Base-by-base conservation (phyloP, 2,797 vertebrate species). In the Pangasius larnaudii region DNA sequence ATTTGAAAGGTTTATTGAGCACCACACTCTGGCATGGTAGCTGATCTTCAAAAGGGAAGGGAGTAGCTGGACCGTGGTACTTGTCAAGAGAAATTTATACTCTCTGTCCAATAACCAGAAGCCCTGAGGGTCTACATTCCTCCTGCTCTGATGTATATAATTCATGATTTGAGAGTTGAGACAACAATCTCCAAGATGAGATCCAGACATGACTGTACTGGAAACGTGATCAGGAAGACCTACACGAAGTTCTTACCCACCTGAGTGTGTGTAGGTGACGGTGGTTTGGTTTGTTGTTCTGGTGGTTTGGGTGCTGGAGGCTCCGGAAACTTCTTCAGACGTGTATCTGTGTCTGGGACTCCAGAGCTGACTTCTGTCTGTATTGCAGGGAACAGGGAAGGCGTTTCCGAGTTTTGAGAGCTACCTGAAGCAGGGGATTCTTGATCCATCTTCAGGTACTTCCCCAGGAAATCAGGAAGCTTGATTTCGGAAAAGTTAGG, bases 381-480 rank as follows among this genome's bases (percentile, higher is more conserved):
- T 91, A 93, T 85, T 59, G 74, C 61, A n/a, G 90, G n/a, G 39
- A 56, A 88, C 83, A 86, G 87, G 71, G 84, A 88, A 46, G 58
- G 88, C 30, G 36, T 80, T 79, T 94, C 90, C 30, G 90, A 53
- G 63, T 87, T 90, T 39, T 83, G 88, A 4, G 90, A 82, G n/a
- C 53, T 74, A 90, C 75, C 89, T 88, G 91, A 39, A 69, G 14
- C 91, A 0, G 93, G 86, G 82, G 87, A 93, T 24, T 93, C 86
- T 90, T 92, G 94, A 84, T 95, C 94, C 85, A 92, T 94, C 93
- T 93, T 95, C 39, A 95, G 89, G 86, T 94, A 94, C 87, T 97
- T 97, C 91, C 98, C 97, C 92, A 96, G 93, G 91, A 93, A 94
- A 92, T 94, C 94, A 77, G 95, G 94, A 87, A 96, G 93, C 91